These are phyloP conservation scores for Corythoichthys intestinalis DNA, from an alignment of 2,113 vertebrate genomes.

Conservation along the genomic window DNA sequence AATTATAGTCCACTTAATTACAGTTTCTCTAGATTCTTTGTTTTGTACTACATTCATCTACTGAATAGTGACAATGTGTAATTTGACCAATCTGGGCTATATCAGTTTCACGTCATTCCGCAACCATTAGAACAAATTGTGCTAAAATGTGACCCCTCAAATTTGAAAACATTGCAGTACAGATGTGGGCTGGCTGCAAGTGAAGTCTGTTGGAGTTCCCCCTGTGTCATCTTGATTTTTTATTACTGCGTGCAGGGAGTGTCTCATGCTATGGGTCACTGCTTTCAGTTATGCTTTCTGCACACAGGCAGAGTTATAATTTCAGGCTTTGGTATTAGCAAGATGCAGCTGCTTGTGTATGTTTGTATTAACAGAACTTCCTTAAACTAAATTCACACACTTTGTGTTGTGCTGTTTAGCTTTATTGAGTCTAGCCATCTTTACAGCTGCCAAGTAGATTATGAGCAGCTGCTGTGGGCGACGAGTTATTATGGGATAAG, in stretches of 20 bases:
- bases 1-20: not conserved
- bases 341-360: constrained; percentile 6
- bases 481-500: constrained; percentile 1
- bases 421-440: not conserved
- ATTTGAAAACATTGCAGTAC: constrained; percentile 11
- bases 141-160: not conserved
- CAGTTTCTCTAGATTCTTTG: not conserved
- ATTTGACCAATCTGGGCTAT: not conserved
- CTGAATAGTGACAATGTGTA: not conserved
- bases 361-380: not conserved
- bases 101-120: not conserved
- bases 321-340: not conserved
- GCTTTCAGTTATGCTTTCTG: constrained; percentile 1
- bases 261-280: constrained; percentile 16
- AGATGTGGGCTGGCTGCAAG: constrained; percentile 51
- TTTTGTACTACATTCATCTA: not conserved
- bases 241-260: constrained; percentile 1
- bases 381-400: not conserved
- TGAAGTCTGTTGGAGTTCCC: constrained; percentile 1
- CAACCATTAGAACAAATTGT: not conserved
- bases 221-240: constrained; percentile 9
- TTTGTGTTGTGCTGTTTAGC: constrained; percentile 4
- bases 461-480: constrained; percentile 4
- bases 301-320: not conserved
- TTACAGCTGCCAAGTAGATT: constrained; percentile 3